Evolutionary conservation across 30 jellyfish, hydroid and myxozoan species (phyloP), one percentile per base, ranked within the genome.

Genomic region (Morbakka virulenta): DNA sequence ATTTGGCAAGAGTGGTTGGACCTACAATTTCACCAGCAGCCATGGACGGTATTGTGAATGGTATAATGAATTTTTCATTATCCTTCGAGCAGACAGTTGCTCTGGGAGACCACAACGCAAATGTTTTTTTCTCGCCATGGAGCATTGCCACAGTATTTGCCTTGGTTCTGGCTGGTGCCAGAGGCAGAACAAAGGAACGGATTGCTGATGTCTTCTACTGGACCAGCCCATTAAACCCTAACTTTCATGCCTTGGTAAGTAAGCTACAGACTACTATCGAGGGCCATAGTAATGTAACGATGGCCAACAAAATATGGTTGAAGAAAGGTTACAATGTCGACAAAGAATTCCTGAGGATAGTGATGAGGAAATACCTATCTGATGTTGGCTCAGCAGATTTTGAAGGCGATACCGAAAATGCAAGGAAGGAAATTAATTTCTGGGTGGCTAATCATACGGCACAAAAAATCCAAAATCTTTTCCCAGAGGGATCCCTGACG

Each of bases 61-160:
- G n/a, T n/a, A n/a, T n/a, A n/a, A n/a, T n/a, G n/a, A n/a, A n/a
- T n/a, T n/a, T n/a, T n/a, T n/a, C n/a, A n/a, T n/a, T n/a, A n/a
- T n/a, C n/a, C n/a, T n/a, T n/a, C n/a, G n/a, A n/a, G n/a, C n/a
- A n/a, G n/a, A n/a, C n/a, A n/a, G n/a, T n/a, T n/a, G n/a, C n/a
- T n/a, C n/a, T n/a, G n/a, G n/a, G n/a, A n/a, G n/a, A n/a, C n/a
- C n/a, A n/a, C n/a, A n/a, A 75, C 0, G 76, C 61, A 0, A 86
- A 86, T 77, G 50, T 86, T 26, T 52, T 86, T 0, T 52, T 57
- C 28, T 86, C 96, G 4, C 96, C 96, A 1, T 17, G 35, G 61
- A 86, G 96, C 62, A 51, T 77, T 6, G n/a, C 87, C 0, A 61
- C 87, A 4, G 96, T 91, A 1, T 35, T 86, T 57, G 87, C 90